phyloP scores from a whole-genome alignment of 2,113 vertebrate species.

The Malaclemys terrapin region DNA sequence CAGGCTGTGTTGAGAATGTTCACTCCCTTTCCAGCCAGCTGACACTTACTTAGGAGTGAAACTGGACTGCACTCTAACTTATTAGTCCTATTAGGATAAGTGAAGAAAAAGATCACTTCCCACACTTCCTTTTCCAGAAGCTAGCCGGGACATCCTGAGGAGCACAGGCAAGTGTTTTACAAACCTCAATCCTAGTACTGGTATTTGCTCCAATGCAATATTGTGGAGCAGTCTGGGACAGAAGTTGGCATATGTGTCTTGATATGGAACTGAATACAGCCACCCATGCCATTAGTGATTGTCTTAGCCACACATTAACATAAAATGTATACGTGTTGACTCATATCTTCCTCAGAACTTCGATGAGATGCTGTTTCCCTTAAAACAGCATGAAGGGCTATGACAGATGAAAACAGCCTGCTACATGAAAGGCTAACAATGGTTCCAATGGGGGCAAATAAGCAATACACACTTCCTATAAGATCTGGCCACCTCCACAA shows the following conservation, averaged over 20 bases:
- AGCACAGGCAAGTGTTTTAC: not conserved
- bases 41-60: not conserved
- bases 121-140: not conserved
- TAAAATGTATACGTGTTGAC: not conserved
- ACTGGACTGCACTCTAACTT: not conserved
- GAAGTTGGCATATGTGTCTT: not conserved
- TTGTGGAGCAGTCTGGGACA: not conserved
- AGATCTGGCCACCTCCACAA: not conserved
- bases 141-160: not conserved
- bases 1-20: not conserved
- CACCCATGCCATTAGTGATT: not conserved
- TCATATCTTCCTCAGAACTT: not conserved
- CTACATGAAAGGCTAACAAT: not conserved
- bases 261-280: not conserved
- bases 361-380: not conserved
- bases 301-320: not conserved
- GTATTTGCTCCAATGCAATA: not conserved
- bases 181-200: not conserved
- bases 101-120: not conserved
- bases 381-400: not conserved
- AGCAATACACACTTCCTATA: not conserved
- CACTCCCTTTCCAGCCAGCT: not conserved
- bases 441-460: not conserved
- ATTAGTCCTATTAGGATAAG: not conserved
- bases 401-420: not conserved